Evolutionary conservation across 2,888 invertebrate genomes (phyloP).

Genomic region (Pheosia gnoma): DNA sequence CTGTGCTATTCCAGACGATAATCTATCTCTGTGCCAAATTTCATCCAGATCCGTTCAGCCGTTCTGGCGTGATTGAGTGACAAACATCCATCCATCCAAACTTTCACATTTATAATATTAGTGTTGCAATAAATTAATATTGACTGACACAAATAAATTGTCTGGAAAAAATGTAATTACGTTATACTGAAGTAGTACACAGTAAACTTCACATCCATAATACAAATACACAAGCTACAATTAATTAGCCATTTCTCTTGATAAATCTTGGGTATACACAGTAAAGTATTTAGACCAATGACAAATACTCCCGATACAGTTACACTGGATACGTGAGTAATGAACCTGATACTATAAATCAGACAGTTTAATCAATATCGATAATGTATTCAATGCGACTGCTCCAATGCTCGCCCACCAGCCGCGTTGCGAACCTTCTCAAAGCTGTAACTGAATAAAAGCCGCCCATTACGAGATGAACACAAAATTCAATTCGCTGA

Average conservation of each 20-base stretch:
- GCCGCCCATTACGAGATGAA: constrained; percentile 58
- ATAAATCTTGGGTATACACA: constrained; percentile 30
- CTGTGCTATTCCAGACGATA: no score
- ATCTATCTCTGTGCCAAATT: no score
- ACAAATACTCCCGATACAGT: constrained; percentile 37
- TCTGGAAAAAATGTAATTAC: no score
- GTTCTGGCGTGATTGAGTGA: no score
- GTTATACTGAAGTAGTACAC: no score
- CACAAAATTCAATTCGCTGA: constrained; percentile 55
- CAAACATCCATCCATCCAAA: no score
- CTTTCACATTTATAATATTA: no score
- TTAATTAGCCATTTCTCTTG: constrained; percentile 27
- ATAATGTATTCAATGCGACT: constrained; percentile 32
- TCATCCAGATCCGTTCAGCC: no score
- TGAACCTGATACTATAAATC: constrained; percentile 46
- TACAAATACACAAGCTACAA: constrained; percentile 6
- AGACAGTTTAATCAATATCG: constrained; percentile 47
- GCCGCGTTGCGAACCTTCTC: constrained; percentile 27
- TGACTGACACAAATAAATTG: no score
- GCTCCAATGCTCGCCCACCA: constrained; percentile 41
- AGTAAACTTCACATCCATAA: neutral
- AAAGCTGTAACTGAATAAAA: constrained; percentile 45
- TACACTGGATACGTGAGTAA: constrained; percentile 42
- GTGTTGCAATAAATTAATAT: no score
- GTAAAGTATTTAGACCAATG: constrained; percentile 35